phyloP scores from a whole-genome alignment of 1,140 invertebrate genomes.

The Trichogramma pretiosum region DNA sequence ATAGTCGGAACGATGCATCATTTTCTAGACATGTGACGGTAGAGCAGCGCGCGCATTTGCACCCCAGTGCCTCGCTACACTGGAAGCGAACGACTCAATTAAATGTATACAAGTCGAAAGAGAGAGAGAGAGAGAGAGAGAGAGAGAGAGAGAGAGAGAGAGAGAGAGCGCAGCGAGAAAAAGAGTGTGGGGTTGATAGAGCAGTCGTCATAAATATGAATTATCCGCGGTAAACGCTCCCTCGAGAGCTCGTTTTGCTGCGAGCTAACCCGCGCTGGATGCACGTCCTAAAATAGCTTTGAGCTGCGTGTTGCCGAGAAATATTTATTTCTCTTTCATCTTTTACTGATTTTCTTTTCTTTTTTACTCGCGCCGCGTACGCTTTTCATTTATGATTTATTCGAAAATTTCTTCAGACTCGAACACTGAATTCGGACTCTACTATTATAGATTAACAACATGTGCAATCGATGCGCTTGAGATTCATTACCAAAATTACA shows the following conservation, averaged over 20 bases:
- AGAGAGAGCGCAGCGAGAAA: too few species aligned
- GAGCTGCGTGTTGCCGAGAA: conserved; percentile 17
- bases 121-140: conserved; percentile 4
- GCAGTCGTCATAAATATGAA: conserved; percentile 45
- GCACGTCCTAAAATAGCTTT: too few species aligned
- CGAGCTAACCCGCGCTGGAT: conserved; percentile 13
- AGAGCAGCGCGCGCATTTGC: conserved; percentile 35
- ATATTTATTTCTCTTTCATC: conserved; percentile 12
- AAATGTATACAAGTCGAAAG: conserved; percentile 42
- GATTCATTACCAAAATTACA: too few species aligned
- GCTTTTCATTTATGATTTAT: too few species aligned
- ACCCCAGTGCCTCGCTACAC: conserved; percentile 43
- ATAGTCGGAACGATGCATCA: conserved; percentile 23
- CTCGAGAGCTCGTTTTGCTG: conserved; percentile 23
- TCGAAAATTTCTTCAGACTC: too few species aligned
- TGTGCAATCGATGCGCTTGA: too few species aligned
- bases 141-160: conserved; percentile 3
- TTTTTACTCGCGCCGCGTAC: neutral
- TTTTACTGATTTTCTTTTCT: conserved; percentile 13
- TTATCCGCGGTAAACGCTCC: conserved; percentile 45
- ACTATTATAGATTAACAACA: too few species aligned
- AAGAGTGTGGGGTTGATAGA: conserved; percentile 44
- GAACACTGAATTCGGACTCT: too few species aligned
- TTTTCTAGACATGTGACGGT: conserved; percentile 25
- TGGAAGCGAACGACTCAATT: conserved; percentile 47